A percentile compares a stretch with the other conserved stretches of the same genome.
Conservation (phyloP, 2,888 invertebrate species). For the Cotesia congregata region DNA sequence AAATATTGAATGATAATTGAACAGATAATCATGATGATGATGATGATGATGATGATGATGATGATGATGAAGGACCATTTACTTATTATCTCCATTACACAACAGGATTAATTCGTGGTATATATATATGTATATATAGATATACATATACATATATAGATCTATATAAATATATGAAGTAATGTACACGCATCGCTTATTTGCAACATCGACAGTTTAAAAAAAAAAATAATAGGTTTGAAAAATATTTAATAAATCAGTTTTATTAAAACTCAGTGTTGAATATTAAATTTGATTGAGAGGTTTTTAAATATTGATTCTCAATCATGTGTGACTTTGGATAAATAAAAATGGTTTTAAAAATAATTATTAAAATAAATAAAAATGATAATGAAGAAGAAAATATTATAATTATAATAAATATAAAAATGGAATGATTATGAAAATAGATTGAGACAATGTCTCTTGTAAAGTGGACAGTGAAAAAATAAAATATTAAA, state of each 20-base stretch:
- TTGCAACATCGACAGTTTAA: conserved; percentile 34
- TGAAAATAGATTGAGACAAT: conserved; percentile 3
- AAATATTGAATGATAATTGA: conserved; percentile 40
- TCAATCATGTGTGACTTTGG: conserved; percentile 30
- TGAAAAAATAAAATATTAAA: conserved; percentile 30
- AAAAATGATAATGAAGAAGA: conserved; percentile 21
- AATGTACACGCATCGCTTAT: conserved; percentile 28
- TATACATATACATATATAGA: conserved; percentile 17
- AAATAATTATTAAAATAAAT: conserved; percentile 9
- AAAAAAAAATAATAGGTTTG: not conserved
- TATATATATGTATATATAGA: not conserved
- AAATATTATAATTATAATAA: conserved; percentile 35
- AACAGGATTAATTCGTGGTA: conserved; percentile 11
- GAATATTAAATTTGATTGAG: conserved; percentile 37
- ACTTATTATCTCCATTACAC: conserved; percentile 34
- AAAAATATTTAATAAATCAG: conserved; percentile 1
- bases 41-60: conserved; percentile 54
- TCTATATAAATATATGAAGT: conserved; percentile 10
- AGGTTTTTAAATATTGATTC: conserved; percentile 26
- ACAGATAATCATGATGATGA: conserved; percentile 53
- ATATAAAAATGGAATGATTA: conserved; percentile 21
- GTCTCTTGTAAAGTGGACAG: conserved; percentile 34
- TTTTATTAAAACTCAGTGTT: conserved; percentile 41
- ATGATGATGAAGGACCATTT: conserved; percentile 52
- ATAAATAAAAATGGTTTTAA: conserved; percentile 31